Evolutionary conservation across 2,113 vertebrate species (phyloP), one percentile per base, ranked within the genome.

Genomic region (Heloderma charlesbogerti): DNA sequence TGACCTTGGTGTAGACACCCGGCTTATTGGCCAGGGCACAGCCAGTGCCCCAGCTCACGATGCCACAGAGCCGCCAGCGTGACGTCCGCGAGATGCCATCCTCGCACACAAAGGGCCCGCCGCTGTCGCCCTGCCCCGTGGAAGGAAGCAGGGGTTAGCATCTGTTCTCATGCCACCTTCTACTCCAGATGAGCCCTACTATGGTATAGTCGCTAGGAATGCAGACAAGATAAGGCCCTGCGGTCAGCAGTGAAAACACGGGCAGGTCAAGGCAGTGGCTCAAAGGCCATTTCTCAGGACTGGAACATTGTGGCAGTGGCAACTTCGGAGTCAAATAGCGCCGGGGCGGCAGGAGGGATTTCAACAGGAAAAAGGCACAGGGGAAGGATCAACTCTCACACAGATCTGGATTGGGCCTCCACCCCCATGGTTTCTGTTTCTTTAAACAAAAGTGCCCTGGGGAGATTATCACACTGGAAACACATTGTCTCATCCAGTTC

Each of bases 21-120:
- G 98, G 98, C 92, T 99, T 99, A 95, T 98, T 98, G 81, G 98
- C 97, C 96, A 98, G 95, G 74, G 98, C 98, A 34, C 98, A 99
- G 80, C 98, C 98, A 0, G 98, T 99, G 51, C 98, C 98, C 98
- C 98, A 99, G 95, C 98, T 99, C 91, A 99, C 98, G 2, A 99
- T 98, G 2, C 98, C 98, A 9, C 98, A 96, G 40, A 99, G 95
- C 74, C 98, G 98, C 97, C 98, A 98, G 0, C 98, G 97, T 34
- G 95, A 96, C 3, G 96, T 96, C 94, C 98, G 98, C 0, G 98
- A 98, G 82, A 99, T 96, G 77, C 96, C 96, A 93, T 99, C 98
- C 37, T 98, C 97, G 40, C 98, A 98, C 90, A 99, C 98, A 27
- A 99, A 98, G 22, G 98, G 98, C 6, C 98, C 98, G 0, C 98